These are phyloP conservation scores for Patella pellucida DNA, from an alignment of 2,888 invertebrate genomes.

Conservation along the genomic window DNA sequence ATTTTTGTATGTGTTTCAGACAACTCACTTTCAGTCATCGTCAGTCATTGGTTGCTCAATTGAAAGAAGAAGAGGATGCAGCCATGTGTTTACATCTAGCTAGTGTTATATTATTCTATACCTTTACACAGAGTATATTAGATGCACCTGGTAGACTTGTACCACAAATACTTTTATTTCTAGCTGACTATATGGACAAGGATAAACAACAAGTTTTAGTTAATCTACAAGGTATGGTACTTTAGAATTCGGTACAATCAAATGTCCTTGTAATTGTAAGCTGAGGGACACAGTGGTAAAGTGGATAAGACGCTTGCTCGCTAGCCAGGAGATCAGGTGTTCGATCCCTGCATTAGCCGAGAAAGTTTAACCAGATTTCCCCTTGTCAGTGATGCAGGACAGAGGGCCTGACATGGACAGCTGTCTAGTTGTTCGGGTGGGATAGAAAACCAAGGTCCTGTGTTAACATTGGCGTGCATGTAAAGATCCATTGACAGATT, in stretches of 20 bases:
- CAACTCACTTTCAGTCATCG: constrained; percentile 84
- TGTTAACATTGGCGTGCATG: neutral
- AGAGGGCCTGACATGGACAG: too few species aligned
- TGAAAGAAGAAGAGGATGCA: constrained; percentile 74
- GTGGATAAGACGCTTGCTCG: too few species aligned
- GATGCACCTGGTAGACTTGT: constrained; percentile 96
- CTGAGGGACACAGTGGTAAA: too few species aligned
- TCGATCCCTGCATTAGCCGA: too few species aligned
- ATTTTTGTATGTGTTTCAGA: constrained; percentile 72
- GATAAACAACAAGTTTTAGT: constrained; percentile 79
- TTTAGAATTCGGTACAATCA: neutral
- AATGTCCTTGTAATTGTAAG: neutral
- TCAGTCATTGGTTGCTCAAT: constrained; percentile 83
- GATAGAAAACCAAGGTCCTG: neutral
- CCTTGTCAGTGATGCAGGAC: too few species aligned
- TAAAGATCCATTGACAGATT: too few species aligned
- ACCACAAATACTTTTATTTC: constrained; percentile 81
- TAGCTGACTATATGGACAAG: constrained; percentile 80
- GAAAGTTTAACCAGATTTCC: too few species aligned
- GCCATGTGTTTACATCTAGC: constrained; percentile 68
- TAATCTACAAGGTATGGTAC: constrained; percentile 82
- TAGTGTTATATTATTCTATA: constrained; percentile 80
- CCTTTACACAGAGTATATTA: constrained; percentile 84
- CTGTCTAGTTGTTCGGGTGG: too few species aligned
- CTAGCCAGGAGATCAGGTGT: too few species aligned